These are phyloP conservation scores for Melipona beecheii DNA, from an alignment of 2,888 invertebrate species.

Conservation along the genomic window DNA sequence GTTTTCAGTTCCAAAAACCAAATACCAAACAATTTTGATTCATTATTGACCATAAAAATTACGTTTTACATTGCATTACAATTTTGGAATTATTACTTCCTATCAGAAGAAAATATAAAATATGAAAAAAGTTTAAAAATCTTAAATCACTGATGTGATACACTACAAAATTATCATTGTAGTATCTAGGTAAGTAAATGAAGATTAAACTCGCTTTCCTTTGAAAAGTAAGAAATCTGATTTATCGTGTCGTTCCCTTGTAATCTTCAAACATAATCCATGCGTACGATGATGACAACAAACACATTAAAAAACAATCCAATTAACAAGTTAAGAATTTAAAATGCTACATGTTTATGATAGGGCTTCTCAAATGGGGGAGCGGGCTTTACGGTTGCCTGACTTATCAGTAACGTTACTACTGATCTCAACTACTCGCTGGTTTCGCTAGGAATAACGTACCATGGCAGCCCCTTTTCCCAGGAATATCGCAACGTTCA, in stretches of 20 bases:
- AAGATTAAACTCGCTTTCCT: not conserved
- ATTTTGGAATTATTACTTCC: no score
- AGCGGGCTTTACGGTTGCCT: not conserved
- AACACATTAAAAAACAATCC: not conserved
- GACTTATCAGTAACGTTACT: slow-evolving; percentile 1
- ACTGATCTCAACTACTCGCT: not conserved
- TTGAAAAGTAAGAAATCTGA: not conserved
- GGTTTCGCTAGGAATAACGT: not conserved
- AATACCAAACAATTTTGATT: not conserved
- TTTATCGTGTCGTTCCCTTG: not conserved
- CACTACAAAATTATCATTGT: no score
- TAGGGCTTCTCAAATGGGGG: not conserved
- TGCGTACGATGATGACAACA: not conserved
- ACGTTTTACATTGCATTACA: no score
- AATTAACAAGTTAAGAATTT: not conserved
- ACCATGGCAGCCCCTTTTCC: not conserved
- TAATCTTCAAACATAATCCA: not conserved
- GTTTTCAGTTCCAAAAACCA: not conserved
- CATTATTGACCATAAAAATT: no score
- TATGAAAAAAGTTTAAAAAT: no score
- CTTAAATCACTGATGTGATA: no score
- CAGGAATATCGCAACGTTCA: not conserved
- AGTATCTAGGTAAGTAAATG: no score
- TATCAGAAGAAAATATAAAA: no score
- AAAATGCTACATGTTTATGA: not conserved